Evolutionary conservation across 2,888 invertebrate genomes (phyloP).

Genomic region (Rhimphoctona megacephalus): DNA sequence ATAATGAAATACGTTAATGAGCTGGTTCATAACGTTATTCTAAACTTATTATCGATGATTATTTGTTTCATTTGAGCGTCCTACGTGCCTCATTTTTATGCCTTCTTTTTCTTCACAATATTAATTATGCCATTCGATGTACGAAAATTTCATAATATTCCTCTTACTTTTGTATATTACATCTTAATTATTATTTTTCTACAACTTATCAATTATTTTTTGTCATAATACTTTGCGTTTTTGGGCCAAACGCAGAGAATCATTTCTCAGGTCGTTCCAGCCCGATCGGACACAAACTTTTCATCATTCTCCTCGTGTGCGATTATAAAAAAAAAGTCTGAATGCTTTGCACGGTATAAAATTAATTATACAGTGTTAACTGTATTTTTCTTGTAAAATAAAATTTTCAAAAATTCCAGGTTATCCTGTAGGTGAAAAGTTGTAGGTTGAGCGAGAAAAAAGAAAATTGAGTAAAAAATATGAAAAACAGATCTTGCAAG

Average conservation of each 20-base stretch:
- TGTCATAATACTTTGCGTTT: slow-evolving; percentile 14
- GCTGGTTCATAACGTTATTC: too few relatives aligned
- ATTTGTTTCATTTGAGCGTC: not conserved
- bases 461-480: too few relatives aligned
- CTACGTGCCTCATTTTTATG: not conserved
- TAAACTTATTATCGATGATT: not conserved
- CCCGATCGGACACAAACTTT: not conserved
- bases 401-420: not conserved
- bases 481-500: too few relatives aligned
- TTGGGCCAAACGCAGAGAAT: slow-evolving; percentile 3
- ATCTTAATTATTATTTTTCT: not conserved
- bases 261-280: not conserved
- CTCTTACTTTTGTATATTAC: not conserved
- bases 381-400: not conserved
- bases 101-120: not conserved
- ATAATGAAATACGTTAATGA: too few relatives aligned
- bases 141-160: not conserved
- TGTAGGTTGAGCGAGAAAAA: too few relatives aligned
- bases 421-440: too few relatives aligned
- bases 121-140: not conserved
- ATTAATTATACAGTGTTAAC: not conserved
- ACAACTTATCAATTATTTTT: not conserved
- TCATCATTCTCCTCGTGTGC: not conserved
- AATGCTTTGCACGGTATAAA: not conserved
- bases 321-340: not conserved